phyloP scores from a whole-genome alignment of 2,113 vertebrate genomes.

The Istiophorus platypterus region DNA sequence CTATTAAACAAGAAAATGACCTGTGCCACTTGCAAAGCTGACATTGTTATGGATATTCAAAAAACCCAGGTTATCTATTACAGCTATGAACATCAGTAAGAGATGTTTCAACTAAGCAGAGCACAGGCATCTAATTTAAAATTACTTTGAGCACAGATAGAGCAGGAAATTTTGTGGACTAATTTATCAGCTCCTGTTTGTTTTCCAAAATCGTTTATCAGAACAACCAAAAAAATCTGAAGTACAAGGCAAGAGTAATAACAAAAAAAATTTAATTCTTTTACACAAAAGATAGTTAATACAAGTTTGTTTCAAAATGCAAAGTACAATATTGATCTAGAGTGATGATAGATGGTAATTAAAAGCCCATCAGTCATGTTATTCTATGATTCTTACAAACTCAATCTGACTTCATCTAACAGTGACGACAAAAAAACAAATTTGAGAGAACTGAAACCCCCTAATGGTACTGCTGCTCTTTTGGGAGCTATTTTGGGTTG shows the following conservation, averaged over 20 bases:
- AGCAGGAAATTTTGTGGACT: not conserved
- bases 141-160: not conserved
- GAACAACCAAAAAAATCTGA: not conserved
- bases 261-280: not conserved
- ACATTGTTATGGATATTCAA: not conserved
- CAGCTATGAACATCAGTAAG: not conserved
- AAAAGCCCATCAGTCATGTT: not conserved
- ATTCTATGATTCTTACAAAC: not conserved
- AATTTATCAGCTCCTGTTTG: not conserved
- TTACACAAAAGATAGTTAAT: not conserved
- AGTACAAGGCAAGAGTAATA: not conserved
- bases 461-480: not conserved
- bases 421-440: not conserved
- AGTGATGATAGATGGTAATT: not conserved
- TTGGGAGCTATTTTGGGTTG: not conserved
- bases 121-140: not conserved
- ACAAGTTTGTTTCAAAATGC: not conserved
- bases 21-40: not conserved
- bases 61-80: not conserved
- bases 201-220: not conserved
- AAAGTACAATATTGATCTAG: not conserved
- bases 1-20: not conserved
- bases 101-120: not conserved
- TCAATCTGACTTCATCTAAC: not conserved
- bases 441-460: not conserved